Evolutionary conservation across 1,140 invertebrate genomes (phyloP).

Genomic region (Penaeus indicus): DNA sequence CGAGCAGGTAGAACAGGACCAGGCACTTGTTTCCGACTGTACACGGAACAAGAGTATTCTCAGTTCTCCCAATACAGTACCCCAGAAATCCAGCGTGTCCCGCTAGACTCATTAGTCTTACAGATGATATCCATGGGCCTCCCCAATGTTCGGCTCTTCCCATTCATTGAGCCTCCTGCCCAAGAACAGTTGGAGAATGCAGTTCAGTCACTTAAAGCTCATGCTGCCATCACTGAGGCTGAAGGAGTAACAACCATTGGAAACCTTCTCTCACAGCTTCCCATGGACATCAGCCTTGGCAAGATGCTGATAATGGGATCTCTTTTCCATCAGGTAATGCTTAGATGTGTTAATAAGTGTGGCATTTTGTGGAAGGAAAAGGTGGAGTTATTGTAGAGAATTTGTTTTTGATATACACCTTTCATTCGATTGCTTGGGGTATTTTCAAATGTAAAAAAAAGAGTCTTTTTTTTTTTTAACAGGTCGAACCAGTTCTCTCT

Average conservation of each 20-base stretch:
- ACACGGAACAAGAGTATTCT: conserved; percentile 88
- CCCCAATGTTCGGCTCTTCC: conserved; percentile 91
- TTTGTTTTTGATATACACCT: neutral
- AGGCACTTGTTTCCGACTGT: conserved; percentile 86
- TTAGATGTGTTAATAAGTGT: neutral
- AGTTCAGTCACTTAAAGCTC: conserved; percentile 56
- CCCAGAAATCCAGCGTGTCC: conserved; percentile 93
- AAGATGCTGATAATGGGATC: conserved; percentile 96
- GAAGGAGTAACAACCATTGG: conserved; percentile 93
- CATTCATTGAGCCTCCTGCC: conserved; percentile 92
- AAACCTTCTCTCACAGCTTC: conserved; percentile 86
- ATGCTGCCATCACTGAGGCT: conserved; percentile 86
- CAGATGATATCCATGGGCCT: conserved; percentile 97
- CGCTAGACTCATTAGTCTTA: conserved; percentile 90
- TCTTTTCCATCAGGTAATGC: conserved; percentile 79
- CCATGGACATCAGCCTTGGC: conserved; percentile 94
- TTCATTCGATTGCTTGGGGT: neutral
- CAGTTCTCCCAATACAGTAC: conserved; percentile 83
- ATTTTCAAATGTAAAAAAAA: neutral
- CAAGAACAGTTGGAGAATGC: conserved; percentile 88
- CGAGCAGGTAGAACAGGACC: conserved; percentile 83
- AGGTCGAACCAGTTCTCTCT: conserved; percentile 92
- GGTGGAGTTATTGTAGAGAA: neutral
- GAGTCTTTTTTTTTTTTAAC: conserved; percentile 50
- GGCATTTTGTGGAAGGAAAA: neutral